Evolutionary conservation across 2,888 invertebrate genomes (phyloP), one percentile per base, ranked within the genome.

Genomic region (Euspilapteryx auroguttella): DNA sequence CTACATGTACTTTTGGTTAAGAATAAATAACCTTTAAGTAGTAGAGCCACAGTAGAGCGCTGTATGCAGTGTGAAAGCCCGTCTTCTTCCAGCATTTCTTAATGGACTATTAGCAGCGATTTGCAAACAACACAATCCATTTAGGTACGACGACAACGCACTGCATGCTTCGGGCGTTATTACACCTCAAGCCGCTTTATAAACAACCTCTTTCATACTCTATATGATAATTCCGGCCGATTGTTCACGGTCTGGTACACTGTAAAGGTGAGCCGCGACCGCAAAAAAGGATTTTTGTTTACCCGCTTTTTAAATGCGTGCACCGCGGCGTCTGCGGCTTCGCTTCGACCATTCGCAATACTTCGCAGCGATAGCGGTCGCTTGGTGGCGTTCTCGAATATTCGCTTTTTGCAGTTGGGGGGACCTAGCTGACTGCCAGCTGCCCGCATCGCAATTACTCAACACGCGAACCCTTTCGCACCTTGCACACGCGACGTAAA

Each of bases 181-280:
- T 55, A 52, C 52, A 55, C 48, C 50, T 55, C 55, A 48, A 54
- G 55, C 55, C 55, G 53, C 49, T 63, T 55, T 54, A 57, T 61
- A 69, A 61, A 65, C 59, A 57, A 49, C 48, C 56, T 66, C 56
- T 56, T 62, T 59, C 54, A 64, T 57, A 63, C 57, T 57, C 53
- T 56, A 64, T 63, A 61, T 66, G 65, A 63, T 69, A 68, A 73
- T 66, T 62, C 64, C 54, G 49, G 48, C 49, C 54, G 59, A 68
- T 71, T 65, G 63, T 73, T 66, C 69, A 71, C 56, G 68, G 73
- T 75, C 73, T 73, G 61, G 59, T 62, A 51, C 56, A 57, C 61
- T 45, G 57, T 51, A 66, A 66, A 69, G 65, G 64, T 58, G 55
- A 62, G 61, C 66, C 71, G 63, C 64, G 54, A 63, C 65, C 68